Base-by-base conservation (phyloP, 1,140 invertebrate genomes). In the Drosophila pruinosa region DNA sequence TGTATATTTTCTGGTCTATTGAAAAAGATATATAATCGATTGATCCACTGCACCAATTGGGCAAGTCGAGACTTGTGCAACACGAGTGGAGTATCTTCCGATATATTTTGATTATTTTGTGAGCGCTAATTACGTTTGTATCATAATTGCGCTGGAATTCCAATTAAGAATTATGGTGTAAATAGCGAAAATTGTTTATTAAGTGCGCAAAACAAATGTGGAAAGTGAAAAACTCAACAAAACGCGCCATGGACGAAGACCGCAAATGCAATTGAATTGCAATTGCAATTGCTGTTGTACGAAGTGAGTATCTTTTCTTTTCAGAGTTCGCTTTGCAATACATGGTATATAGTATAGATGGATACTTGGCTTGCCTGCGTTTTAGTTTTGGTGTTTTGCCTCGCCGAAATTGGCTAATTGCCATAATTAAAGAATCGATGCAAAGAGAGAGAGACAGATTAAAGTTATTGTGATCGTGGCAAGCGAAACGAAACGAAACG, bases 351-450 rank as follows among this genome's bases (percentile, higher is more conserved):
- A 22, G 17, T 7, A 10, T 31, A 36, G 5, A 17, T 19, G 17
- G 36, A 17, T 53, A 34, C 17, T 63, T 15, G 24, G n/a, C 15
- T 31, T 39, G 64, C n/a, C 26, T 39, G 38, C 22, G 41, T 6
- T 41, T 68, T 52, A 45, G 52, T 24, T 24, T 41, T 24, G 4
- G 28, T 14, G 19, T 41, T 62, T 71, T 52, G 24, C 12, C 15
- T 39, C 57, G 59, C 69, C 76, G 78, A 61, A 74, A 69, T 70
- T 77, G 63, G 78, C 78, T 82, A 82, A 81, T 81, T 81, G 78
- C 73, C 69, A 64, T 82, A 81, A 82, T 77, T 82, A 64, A 72
- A 77, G 73, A 81, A 77, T 81, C 69, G 63, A 77, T 76, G 57
- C 26, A 68, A 64, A 64, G 28, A 50, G 64, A n/a, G 48, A 64